A percentile compares a stretch with the other conserved stretches of the same genome.
Conservation (phyloP, 1,140 invertebrate species). For the Drosophila prosaltans region DNA sequence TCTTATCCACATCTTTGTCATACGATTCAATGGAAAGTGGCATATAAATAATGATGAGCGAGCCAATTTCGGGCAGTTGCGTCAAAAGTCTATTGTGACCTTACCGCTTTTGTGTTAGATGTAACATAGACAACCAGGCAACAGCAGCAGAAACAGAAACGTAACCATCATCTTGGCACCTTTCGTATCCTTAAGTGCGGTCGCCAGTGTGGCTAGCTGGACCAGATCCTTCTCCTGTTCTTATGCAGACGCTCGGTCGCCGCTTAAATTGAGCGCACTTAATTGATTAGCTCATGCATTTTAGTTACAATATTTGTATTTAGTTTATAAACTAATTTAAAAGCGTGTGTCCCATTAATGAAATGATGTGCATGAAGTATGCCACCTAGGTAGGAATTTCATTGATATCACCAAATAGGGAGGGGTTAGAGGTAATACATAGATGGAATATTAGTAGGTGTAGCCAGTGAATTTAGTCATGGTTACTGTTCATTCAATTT, state of each 20-base stretch:
- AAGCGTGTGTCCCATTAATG: slow-evolving; percentile 29
- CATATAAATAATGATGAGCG: slow-evolving; percentile 78
- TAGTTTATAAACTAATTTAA: slow-evolving; percentile 75
- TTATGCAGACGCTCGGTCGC: slow-evolving; percentile 61
- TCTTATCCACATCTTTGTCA: slow-evolving; percentile 22
- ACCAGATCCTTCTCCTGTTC: slow-evolving; percentile 23
- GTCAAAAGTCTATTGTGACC: slow-evolving; percentile 63
- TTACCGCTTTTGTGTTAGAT: slow-evolving; percentile 42
- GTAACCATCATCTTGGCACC: slow-evolving; percentile 20
- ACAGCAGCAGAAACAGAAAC: slow-evolving; percentile 4
- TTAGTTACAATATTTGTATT: slow-evolving; percentile 67
- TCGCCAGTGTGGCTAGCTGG: slow-evolving; percentile 65
- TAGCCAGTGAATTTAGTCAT: neutral
- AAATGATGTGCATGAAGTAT: slow-evolving; percentile 46
- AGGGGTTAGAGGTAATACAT: neutral
- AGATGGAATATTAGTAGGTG: neutral
- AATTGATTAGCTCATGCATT: slow-evolving; percentile 73
- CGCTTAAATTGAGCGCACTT: slow-evolving; percentile 68
- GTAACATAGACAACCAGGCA: slow-evolving; percentile 40
- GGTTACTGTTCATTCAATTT: slow-evolving; percentile 11
- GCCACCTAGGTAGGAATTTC: slow-evolving; percentile 42
- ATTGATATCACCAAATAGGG: slow-evolving; percentile 34
- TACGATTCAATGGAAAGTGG: slow-evolving; percentile 70
- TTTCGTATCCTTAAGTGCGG: slow-evolving; percentile 58
- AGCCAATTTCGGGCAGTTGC: slow-evolving; percentile 77